Base-by-base conservation (phyloP, 2,113 vertebrate species). In the Oreochromis niloticus region DNA sequence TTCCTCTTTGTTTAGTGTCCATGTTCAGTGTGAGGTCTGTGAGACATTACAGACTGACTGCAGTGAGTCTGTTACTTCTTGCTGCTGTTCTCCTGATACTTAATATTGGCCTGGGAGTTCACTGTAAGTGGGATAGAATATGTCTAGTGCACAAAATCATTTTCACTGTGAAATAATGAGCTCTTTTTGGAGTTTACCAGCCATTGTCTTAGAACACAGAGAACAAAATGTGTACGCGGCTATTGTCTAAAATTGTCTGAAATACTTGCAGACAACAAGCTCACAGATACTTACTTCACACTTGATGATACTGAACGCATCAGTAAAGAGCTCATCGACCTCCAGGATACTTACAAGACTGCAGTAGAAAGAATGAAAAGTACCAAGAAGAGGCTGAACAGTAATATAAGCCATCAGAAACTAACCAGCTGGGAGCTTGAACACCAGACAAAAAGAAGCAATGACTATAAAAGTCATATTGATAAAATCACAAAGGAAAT, bases 381-480 rank as follows among this genome's bases (percentile, higher is more conserved):
- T 5, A 24, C 55, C 22, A 59, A 71, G 32, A 85, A 71, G 36
- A 6, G 56, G 85, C 19, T 89, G 52, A 7, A 71, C 4, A 68
- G 2, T 5, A 59, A 89, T 41, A 57, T 10, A 16, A 52, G 14
- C n/a, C 8, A 2, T 9, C 85, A 87, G 43, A 34, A 1, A 32
- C 12, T 16, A 66, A 82, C 82, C 39, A 87, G n/a, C 13, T 89
- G 90, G 83, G 87, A 90, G 56, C 68, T 81, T 1, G 80, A 93
- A 27, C 86, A 88, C 34, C 87, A 91, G 68, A 92, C 5, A 5
- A 90, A 30, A 63, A 50, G 63, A 80, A 86, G 36, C 11, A 43
- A 46, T 17, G 81, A 86, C 2, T 81, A 92, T 57, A 12, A 82
- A 46, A 36, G 1, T 17, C 61, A 87, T 48, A 54, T 90, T 24